Conservation (phyloP, 2,888 invertebrate species). For the Spodoptera littoralis region DNA sequence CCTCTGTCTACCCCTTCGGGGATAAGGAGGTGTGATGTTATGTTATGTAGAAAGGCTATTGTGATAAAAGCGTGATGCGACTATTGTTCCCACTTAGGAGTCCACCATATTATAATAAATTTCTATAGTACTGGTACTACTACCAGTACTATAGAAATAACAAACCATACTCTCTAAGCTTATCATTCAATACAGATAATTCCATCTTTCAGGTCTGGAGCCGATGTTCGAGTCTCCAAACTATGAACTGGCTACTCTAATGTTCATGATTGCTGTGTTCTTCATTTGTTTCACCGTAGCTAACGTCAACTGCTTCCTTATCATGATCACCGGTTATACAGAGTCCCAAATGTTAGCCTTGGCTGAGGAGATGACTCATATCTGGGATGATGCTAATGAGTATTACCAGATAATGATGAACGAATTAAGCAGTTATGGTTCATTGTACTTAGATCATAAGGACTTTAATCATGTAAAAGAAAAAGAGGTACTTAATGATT, state of each 20-base stretch:
- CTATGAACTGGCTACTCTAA: constrained; percentile 65
- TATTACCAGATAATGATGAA: constrained; percentile 20
- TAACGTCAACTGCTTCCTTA: constrained; percentile 65
- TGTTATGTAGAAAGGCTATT: no score
- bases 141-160: no score
- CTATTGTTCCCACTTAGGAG: no score
- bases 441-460: constrained; percentile 13
- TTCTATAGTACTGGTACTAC: no score
- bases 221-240: constrained; percentile 73
- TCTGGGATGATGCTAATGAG: constrained; percentile 67
- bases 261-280: constrained; percentile 47
- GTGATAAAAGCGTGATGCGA: no score
- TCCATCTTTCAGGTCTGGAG: constrained; percentile 66
- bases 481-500: constrained; percentile 59
- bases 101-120: no score
- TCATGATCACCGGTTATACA: constrained; percentile 68
- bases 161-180: neutral
- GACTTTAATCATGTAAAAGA: constrained; percentile 15
- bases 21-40: no score
- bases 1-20: no score
- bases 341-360: constrained; percentile 73
- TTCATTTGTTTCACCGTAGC: constrained; percentile 64
- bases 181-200: neutral
- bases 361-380: constrained; percentile 64
- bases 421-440: constrained; percentile 10